Conservation (phyloP, 2,888 invertebrate genomes). For the Thecophora atra region DNA sequence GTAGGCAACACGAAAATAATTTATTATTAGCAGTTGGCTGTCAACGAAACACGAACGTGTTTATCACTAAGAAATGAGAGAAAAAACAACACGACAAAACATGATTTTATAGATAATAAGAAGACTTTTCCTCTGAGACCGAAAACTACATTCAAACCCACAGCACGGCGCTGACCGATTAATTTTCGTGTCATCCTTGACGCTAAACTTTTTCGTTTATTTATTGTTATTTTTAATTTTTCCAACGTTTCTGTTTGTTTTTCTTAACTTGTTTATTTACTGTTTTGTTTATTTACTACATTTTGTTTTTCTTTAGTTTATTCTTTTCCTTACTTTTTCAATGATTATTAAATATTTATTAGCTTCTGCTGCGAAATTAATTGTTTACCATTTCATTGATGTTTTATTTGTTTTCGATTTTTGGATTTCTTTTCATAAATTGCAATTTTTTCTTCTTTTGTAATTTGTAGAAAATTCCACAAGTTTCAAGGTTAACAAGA, state of each 20-base stretch:
- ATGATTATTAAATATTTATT: slow-evolving; percentile 44
- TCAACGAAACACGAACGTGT: not conserved
- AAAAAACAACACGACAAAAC: not conserved
- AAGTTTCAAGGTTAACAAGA: not conserved
- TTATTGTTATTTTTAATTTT: not conserved
- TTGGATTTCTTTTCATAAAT: not conserved
- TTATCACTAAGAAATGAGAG: not conserved
- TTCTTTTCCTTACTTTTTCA: slow-evolving; percentile 12
- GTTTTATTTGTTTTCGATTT: not conserved
- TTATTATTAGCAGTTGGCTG: slow-evolving; percentile 5
- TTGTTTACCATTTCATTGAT: slow-evolving; percentile 26
- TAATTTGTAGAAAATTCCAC: not conserved
- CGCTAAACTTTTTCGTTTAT: slow-evolving; percentile 45
- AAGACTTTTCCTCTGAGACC: no score
- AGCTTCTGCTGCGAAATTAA: slow-evolving; percentile 50
- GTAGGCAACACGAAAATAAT: not conserved
- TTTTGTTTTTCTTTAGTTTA: not conserved
- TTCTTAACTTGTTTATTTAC: not conserved
- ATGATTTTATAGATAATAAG: no score
- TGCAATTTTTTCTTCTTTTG: not conserved
- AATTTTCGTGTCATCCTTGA: slow-evolving; percentile 58
- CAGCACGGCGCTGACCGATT: slow-evolving; percentile 40
- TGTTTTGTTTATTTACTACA: not conserved
- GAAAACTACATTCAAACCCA: not conserved
- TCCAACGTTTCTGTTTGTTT: slow-evolving; percentile 26